Conservation (phyloP, 2,888 invertebrate genomes). For the Tyria jacobaeae region DNA sequence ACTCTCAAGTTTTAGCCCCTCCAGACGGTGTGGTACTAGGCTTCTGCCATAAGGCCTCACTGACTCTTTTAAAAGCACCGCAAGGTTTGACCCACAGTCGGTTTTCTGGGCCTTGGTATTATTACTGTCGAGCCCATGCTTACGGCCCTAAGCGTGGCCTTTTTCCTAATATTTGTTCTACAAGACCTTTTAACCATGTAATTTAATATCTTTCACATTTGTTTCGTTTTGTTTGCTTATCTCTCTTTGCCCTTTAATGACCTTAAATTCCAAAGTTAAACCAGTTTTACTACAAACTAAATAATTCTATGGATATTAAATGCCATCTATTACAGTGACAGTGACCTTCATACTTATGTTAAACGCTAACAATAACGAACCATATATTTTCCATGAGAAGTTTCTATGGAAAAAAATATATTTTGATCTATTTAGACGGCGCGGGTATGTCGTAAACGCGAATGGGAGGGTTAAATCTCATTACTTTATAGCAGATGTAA, state of each 20-base stretch:
- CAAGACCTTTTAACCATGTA: background rate
- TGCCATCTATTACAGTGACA: background rate
- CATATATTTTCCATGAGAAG: conserved; percentile 45
- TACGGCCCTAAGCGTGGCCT: too few species aligned
- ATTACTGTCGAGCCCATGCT: too few species aligned
- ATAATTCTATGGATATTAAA: background rate
- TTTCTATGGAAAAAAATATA: conserved; percentile 59
- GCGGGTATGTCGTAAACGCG: conserved; percentile 76
- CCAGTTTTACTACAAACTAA: background rate
- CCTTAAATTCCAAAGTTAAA: background rate
- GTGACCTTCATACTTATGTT: conserved; percentile 10
- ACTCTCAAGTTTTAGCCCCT: too few species aligned
- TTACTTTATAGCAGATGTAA: conserved; percentile 84
- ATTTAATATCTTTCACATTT: too few species aligned
- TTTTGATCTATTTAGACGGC: conserved; percentile 73
- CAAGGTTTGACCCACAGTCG: too few species aligned
- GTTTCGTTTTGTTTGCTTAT: background rate
- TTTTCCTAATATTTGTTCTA: background rate
- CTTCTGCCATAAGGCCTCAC: too few species aligned
- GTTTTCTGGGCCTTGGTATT: too few species aligned
- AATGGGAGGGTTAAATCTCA: conserved; percentile 83
- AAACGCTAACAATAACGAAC: conserved; percentile 23
- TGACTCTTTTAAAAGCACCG: too few species aligned
- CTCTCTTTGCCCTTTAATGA: background rate
- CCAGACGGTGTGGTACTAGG: too few species aligned